Evolutionary conservation across 1,140 invertebrate species (phyloP).

Genomic region (Magallana ariakensis): DNA sequence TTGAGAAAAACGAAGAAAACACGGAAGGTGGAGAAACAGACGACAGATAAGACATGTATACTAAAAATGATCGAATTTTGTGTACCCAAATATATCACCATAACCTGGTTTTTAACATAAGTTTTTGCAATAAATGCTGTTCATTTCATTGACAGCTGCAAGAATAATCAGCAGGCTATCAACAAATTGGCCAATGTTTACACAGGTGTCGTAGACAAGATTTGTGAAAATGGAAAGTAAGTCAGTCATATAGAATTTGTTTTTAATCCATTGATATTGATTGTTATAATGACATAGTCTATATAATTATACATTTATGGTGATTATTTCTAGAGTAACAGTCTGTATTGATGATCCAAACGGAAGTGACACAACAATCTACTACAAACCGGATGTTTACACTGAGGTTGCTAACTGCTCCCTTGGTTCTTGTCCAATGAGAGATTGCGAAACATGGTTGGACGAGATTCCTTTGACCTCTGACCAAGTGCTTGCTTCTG

Average conservation of each 20-base stretch:
- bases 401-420: conserved; percentile 47
- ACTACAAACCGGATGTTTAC: conserved; percentile 53
- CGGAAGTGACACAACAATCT: conserved; percentile 47
- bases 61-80: background rate
- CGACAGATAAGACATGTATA: background rate
- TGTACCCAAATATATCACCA: background rate
- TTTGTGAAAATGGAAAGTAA: background rate
- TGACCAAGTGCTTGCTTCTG: conserved; percentile 51
- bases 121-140: too few relatives aligned
- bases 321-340: background rate
- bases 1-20: background rate
- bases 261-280: too few relatives aligned
- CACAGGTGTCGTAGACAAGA: background rate
- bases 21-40: background rate
- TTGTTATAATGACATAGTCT: too few relatives aligned
- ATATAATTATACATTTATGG: too few relatives aligned
- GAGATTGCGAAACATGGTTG: conserved; percentile 50
- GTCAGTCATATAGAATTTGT: background rate
- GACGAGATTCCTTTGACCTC: conserved; percentile 43
- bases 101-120: too few relatives aligned
- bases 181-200: background rate
- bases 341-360: conserved; percentile 38
- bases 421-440: conserved; percentile 54
- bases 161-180: conserved; percentile 6
- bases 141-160: background rate